A percentile compares a stretch with the other conserved stretches of the same genome.
Evolutionary conservation across 2,113 vertebrate genomes (phyloP).

Genomic region (Saguinus midas): DNA sequence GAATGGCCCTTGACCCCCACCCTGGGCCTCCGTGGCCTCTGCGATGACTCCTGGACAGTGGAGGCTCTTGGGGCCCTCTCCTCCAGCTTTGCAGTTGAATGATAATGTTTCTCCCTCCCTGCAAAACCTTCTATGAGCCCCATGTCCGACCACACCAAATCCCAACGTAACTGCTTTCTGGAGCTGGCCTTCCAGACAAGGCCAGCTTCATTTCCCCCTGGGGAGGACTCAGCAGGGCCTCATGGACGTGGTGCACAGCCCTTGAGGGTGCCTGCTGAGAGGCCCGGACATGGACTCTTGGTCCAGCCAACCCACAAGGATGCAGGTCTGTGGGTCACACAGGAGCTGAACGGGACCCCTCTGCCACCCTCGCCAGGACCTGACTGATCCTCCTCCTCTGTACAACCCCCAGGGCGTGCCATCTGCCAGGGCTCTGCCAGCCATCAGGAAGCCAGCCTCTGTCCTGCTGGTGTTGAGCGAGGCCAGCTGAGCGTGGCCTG

Average conservation of each 20-base stretch:
- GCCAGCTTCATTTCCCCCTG: background rate
- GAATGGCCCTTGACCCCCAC: no score
- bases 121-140: background rate
- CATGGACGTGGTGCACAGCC: background rate
- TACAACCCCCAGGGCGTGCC: background rate
- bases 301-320: background rate
- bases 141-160: accelerated
- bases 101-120: background rate
- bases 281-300: no score
- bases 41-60: background rate
- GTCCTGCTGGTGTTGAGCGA: background rate
- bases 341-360: no score
- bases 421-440: background rate
- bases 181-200: background rate
- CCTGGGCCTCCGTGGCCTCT: background rate
- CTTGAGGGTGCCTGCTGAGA: accelerated
- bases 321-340: accelerated
- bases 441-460: no score
- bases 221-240: background rate
- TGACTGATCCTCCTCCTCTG: no score
- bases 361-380: no score
- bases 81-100: background rate
- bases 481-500: background rate
- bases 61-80: background rate
- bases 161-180: accelerated